Evolutionary conservation across 2,888 invertebrate species (phyloP), one percentile per base, ranked within the genome.

Genomic region (Dolomedes plantarius): DNA sequence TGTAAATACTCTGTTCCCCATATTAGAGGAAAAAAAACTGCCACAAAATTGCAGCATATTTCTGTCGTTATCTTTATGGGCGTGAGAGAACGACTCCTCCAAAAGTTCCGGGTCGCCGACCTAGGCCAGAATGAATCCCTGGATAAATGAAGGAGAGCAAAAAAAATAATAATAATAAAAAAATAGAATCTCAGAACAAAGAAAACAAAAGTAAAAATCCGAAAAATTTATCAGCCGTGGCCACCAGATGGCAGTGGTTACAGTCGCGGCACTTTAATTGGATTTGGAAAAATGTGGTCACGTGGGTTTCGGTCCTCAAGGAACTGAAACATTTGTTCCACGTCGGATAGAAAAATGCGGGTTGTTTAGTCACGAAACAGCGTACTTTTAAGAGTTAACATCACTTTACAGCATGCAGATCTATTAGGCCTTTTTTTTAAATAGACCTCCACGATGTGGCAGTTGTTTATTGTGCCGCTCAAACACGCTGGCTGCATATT

Each of bases 211-310:
- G 29, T n/a, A 71, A 41, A 72, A 56, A 56, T 31, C 13, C 46
- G 27, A 23, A 71, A 83, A 83, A 83, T 76, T 28, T 83, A 64
- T 76, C 82, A 28, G 39, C 46, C 71, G 31, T 65, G 62, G 76
- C 82, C 82, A 83, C 82, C 72, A 83, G 82, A 83, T 83, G 82
- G 82, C 82, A 36, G 67, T 31, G 31, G 36, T 81, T 56, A 81
- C 81, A 56, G 39, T 27, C 29, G 68, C 31, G 41, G 71, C 28
- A 32, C n/a, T 72, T 72, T 69, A 69, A 69, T 69, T 69, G 69
- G 69, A 69, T 56, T 56, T 56, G 11, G 56, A 56, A 65, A 65
- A 65, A 29, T 29, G 65, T n/a, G 65, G 23, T 56, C 67, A 67
- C 67, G 32, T 67, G 67, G 29, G 13, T 31, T 65, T 65, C n/a